Percentiles rank a stretch among this genome's conserved stretches.
phyloP scores from a whole-genome alignment of 2,113 vertebrate genomes.

The Apodemus speciosus region DNA sequence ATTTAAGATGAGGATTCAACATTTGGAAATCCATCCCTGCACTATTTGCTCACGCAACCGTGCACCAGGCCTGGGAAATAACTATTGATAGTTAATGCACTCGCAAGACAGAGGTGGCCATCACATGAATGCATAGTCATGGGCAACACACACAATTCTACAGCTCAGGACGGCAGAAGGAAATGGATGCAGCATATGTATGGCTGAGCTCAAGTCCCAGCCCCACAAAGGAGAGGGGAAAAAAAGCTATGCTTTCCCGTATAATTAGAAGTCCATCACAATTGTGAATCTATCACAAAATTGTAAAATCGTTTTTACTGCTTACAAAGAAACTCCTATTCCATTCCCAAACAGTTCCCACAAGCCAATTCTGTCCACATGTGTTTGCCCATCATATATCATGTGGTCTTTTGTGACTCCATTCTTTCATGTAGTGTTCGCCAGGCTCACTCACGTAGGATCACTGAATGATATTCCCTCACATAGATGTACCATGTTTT shows the following conservation, averaged over 20 bases:
- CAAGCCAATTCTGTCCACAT: background rate
- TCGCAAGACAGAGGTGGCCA: background rate
- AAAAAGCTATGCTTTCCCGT: background rate
- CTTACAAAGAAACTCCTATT: background rate
- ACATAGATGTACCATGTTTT: background rate
- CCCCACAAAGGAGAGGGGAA: background rate
- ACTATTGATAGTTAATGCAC: background rate
- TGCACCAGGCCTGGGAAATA: background rate
- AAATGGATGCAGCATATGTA: background rate
- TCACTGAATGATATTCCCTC: background rate
- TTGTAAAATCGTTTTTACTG: background rate
- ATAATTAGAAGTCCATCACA: background rate
- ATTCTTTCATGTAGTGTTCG: background rate
- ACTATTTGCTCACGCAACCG: background rate
- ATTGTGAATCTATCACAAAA: background rate
- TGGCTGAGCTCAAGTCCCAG: background rate
- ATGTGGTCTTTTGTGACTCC: background rate
- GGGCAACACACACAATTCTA: background rate
- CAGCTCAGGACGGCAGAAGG: background rate
- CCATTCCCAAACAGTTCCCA: background rate
- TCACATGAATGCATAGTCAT: background rate
- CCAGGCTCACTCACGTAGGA: background rate
- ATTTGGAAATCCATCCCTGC: constrained; percentile 12
- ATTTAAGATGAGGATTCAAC: constrained; percentile 24
- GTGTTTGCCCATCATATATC: background rate